Conservation (phyloP, 2,797 vertebrate species). For the Lagocephalus sceleratus region DNA sequence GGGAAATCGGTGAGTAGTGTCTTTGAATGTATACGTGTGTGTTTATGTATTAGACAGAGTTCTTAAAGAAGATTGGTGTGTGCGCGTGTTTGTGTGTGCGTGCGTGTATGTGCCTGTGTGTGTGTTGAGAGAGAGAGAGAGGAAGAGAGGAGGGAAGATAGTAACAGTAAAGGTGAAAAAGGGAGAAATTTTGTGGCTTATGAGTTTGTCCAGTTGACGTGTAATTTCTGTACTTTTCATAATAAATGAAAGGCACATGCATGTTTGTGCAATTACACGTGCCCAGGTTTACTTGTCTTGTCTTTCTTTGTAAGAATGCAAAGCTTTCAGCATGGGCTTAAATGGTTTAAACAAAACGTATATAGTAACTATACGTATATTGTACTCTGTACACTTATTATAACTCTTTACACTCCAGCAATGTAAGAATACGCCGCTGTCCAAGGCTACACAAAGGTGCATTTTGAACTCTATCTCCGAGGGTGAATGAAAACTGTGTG, state of each 20-base stretch:
- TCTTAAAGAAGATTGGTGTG: no score
- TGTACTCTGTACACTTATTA: constrained; percentile 7
- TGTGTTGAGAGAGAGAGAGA: constrained; percentile 10
- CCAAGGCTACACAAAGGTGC: constrained; percentile 1
- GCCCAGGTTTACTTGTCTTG: constrained; percentile 21
- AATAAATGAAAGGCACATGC: constrained; percentile 14
- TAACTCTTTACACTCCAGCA: constrained; percentile 2
- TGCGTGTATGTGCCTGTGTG: no score
- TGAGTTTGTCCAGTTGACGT: constrained; percentile 13
- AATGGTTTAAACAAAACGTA: constrained; percentile 21
- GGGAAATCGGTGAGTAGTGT: constrained; percentile 93
- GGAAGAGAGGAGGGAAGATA: neutral
- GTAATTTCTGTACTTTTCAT: constrained; percentile 11
- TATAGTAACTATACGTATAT: no score
- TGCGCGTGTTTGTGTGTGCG: no score
- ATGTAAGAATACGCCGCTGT: constrained; percentile 14
- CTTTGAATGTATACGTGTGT: constrained; percentile 55
- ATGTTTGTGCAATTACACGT: constrained; percentile 15
- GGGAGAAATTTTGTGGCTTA: constrained; percentile 6
- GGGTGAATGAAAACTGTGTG: constrained; percentile 37
- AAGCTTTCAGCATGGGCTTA: constrained; percentile 38
- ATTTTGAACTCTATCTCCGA: constrained; percentile 24
- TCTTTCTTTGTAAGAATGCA: constrained; percentile 65
- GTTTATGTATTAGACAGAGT: constrained; percentile 9
- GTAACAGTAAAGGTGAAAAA: neutral